Conservation (phyloP, 1,140 invertebrate species). For the Drosophila nikananu region DNA sequence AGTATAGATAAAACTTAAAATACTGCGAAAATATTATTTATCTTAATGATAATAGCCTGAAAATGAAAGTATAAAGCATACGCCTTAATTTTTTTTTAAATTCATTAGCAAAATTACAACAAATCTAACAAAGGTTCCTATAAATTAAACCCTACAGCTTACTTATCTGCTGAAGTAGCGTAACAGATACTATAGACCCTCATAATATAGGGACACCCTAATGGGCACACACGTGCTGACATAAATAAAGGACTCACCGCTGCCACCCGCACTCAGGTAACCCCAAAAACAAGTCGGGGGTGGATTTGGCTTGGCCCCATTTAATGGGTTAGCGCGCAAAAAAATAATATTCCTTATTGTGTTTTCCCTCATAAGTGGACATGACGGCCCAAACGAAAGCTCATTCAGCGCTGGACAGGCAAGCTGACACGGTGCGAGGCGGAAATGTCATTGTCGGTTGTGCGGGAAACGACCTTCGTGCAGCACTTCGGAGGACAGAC, state of each 20-base stretch:
- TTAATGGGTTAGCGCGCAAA: conserved; percentile 58
- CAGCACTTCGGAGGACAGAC: conserved; percentile 23
- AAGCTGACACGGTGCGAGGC: conserved; percentile 32
- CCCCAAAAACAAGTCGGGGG: conserved; percentile 6
- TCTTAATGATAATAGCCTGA: too few relatives aligned
- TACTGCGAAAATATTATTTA: not conserved
- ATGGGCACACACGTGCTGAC: conserved; percentile 26
- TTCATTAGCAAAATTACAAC: not conserved
- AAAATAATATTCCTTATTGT: conserved; percentile 57
- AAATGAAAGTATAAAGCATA: not conserved
- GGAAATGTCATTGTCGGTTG: conserved; percentile 53
- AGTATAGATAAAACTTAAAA: not conserved
- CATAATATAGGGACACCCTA: conserved; percentile 2
- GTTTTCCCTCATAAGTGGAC: conserved; percentile 61
- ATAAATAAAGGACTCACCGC: conserved; percentile 1
- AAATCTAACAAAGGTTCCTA: too few relatives aligned
- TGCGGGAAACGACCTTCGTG: conserved; percentile 24
- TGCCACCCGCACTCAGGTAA: not conserved
- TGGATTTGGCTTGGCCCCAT: conserved; percentile 23
- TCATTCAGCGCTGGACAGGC: conserved; percentile 68
- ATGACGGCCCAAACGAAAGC: conserved; percentile 34
- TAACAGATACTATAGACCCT: not conserved
- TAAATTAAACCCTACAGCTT: too few relatives aligned
- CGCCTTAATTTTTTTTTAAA: not conserved
- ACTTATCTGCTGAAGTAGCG: not conserved